Conservation (phyloP, 2,113 vertebrate genomes). For the Mustelus asterias region DNA sequence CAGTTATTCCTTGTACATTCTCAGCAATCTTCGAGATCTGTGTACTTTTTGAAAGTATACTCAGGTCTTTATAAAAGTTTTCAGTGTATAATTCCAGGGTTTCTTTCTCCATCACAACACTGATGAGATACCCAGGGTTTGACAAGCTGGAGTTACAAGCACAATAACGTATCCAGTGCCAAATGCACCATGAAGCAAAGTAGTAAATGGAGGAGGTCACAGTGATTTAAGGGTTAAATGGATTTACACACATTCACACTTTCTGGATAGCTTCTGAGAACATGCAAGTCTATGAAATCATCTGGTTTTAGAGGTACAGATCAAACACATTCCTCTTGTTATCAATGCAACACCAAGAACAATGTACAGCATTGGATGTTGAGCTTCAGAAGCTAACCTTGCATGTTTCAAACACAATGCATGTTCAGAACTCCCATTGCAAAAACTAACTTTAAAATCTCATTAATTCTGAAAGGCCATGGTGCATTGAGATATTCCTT, state of each 20-base stretch:
- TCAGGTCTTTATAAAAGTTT: no score
- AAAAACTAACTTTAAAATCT: constrained; percentile 52
- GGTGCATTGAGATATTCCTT: constrained; percentile 45
- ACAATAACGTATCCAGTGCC: not conserved
- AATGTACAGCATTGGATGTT: not conserved
- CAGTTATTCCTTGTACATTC: no score
- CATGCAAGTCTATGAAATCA: not conserved
- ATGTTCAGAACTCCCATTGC: constrained; percentile 44
- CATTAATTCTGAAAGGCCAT: constrained; percentile 53
- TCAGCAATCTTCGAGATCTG: no score
- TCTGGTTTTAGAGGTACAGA: not conserved
- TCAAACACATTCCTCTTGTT: not conserved
- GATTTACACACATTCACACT: not conserved
- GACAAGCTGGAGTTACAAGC: no score
- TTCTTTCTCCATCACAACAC: no score
- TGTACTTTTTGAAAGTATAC: no score
- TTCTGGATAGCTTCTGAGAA: not conserved
- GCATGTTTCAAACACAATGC: constrained; percentile 40
- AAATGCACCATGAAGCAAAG: not conserved
- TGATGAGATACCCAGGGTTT: not conserved
- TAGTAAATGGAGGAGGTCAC: not conserved
- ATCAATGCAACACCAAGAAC: not conserved
- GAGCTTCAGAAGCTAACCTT: not conserved
- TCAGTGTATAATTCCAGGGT: no score
- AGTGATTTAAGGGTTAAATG: not conserved